phyloP scores from a whole-genome alignment of 35 echinoderm and acorn worm genomes.

The Heliocidaris tuberculata region DNA sequence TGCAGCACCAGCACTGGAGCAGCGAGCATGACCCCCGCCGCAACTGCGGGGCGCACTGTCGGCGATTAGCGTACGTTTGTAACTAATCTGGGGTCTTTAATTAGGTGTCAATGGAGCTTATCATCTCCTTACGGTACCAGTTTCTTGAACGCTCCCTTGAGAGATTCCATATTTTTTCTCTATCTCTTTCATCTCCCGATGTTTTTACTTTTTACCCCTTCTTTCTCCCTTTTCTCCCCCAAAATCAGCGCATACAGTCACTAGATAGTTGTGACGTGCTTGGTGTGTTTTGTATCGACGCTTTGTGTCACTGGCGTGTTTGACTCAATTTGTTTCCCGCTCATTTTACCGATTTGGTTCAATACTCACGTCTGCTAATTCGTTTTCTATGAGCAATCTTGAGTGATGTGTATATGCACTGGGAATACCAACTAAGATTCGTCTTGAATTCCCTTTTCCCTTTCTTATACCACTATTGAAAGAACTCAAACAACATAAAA shows the following conservation, averaged over 20 bases:
- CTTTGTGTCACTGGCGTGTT: background rate
- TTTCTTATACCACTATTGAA: background rate
- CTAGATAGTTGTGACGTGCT: background rate
- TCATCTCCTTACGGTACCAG: conserved; percentile 28
- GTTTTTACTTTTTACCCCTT: background rate
- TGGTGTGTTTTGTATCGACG: background rate
- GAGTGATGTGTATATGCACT: conserved; percentile 37
- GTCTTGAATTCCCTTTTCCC: background rate
- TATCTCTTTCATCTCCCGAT: background rate
- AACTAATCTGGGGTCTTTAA: conserved; percentile 39
- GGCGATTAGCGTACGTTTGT: conserved; percentile 27
- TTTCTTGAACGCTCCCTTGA: conserved; percentile 39
- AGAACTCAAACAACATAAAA: background rate
- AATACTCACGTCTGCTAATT: background rate
- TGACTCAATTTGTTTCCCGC: conserved; percentile 32
- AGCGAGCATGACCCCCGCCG: conserved; percentile 44
- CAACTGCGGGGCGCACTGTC: background rate
- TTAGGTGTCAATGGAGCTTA: conserved; percentile 27
- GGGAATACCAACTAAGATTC: background rate
- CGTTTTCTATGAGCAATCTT: conserved; percentile 29
- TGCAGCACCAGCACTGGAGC: conserved; percentile 12
- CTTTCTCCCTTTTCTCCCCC: background rate
- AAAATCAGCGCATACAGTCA: background rate
- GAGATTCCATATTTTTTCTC: conserved; percentile 35
- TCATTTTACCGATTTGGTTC: background rate